Evolutionary conservation across 1,140 invertebrate genomes (phyloP).

Genomic region (Schlechtendalia chinensis): DNA sequence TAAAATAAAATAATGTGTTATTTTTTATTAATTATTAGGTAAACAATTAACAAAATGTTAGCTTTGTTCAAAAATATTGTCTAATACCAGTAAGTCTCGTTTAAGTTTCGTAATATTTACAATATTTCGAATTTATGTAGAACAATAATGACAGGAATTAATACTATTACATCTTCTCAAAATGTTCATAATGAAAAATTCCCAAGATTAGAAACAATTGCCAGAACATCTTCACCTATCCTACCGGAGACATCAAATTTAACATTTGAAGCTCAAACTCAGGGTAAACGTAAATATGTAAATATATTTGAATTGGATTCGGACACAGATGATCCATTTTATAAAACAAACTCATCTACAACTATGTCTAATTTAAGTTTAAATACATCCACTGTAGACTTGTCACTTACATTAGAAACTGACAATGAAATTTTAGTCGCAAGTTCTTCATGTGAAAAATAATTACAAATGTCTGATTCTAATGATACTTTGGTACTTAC

Average conservation of each 20-base stretch:
- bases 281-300: conserved; percentile 24
- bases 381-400: conserved; percentile 8
- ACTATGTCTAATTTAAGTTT: conserved; percentile 25
- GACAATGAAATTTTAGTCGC: neutral
- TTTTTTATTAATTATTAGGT: neutral
- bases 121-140: conserved; percentile 22
- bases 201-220: neutral
- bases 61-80: neutral
- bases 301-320: conserved; percentile 14
- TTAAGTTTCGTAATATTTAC: neutral
- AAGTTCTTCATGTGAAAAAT: neutral
- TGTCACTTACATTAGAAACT: neutral
- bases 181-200: neutral
- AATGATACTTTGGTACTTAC: neutral
- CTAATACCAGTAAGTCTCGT: conserved; percentile 13
- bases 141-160: conserved; percentile 4
- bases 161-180: neutral
- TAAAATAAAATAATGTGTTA: neutral
- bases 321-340: conserved; percentile 9
- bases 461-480: neutral
- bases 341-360: conserved; percentile 6
- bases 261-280: neutral
- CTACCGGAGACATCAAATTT: neutral
- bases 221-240: neutral
- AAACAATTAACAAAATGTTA: conserved; percentile 8